phyloP scores from a whole-genome alignment of 2,113 vertebrate species.

The Vombatus ursinus region DNA sequence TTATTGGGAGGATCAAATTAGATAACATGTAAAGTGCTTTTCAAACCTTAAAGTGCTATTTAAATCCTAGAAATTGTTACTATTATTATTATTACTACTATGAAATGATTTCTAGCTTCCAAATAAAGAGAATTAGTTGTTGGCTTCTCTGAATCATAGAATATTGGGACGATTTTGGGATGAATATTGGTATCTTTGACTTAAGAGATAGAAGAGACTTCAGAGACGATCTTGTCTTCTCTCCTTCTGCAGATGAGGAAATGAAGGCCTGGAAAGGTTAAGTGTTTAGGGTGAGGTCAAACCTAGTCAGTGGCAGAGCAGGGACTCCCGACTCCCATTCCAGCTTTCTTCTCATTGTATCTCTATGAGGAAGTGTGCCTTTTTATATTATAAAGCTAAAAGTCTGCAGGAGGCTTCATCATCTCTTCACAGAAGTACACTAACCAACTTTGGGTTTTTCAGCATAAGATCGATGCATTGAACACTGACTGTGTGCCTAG shows the following conservation, averaged over 20 bases:
- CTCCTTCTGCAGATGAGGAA: neutral
- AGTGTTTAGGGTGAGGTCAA: neutral
- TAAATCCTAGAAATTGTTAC: neutral
- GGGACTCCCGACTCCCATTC: neutral
- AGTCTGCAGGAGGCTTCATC: neutral
- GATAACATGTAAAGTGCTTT: neutral
- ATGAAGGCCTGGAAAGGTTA: neutral
- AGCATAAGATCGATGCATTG: neutral
- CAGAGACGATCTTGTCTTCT: neutral
- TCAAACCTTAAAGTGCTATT: neutral
- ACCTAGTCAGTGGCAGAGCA: neutral
- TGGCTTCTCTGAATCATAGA: neutral
- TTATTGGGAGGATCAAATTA: neutral
- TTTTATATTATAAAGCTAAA: neutral
- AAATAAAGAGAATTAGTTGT: neutral
- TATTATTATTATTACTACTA: neutral
- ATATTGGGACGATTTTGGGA: neutral
- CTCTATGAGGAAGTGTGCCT: neutral
- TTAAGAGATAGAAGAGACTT: neutral
- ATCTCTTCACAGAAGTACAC: neutral
- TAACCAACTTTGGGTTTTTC: neutral
- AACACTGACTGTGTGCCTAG: neutral
- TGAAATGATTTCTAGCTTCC: neutral
- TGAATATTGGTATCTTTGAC: neutral
- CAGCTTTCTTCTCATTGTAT: neutral